Evolutionary conservation across 2,888 invertebrate genomes (phyloP).

Genomic region (Epirrhoe alternata): DNA sequence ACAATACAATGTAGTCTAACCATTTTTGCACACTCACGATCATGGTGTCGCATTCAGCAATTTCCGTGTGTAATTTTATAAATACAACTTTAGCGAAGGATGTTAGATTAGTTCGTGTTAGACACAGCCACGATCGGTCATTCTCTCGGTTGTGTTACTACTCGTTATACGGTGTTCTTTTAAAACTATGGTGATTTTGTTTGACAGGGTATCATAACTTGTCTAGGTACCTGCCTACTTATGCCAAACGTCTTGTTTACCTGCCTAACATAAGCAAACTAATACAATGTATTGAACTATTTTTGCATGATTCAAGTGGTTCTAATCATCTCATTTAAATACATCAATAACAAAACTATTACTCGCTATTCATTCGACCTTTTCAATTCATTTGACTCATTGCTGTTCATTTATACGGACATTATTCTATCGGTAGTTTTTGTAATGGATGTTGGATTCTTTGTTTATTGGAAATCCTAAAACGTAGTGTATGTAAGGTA

Average conservation of each 20-base stretch:
- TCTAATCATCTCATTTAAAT: background rate
- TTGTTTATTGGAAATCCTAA: too few species aligned
- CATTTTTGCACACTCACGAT: slow-evolving; percentile 40
- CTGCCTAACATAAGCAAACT: too few species aligned
- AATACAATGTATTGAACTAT: too few species aligned
- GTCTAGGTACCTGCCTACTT: too few species aligned
- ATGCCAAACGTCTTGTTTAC: too few species aligned
- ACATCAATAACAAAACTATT: slow-evolving; percentile 3
- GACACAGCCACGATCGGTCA: slow-evolving; percentile 9
- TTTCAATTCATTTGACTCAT: slow-evolving; percentile 17
- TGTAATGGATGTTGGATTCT: too few species aligned
- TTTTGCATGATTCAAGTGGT: background rate
- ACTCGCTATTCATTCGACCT: slow-evolving; percentile 12
- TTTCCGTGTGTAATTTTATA: slow-evolving; percentile 34
- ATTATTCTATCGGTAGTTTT: background rate
- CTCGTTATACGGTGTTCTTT: background rate
- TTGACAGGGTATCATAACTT: too few species aligned
- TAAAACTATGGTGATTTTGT: too few species aligned
- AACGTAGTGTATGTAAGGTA: background rate
- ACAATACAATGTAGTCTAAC: slow-evolving; percentile 28
- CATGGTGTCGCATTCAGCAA: slow-evolving; percentile 30
- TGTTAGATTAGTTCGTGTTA: slow-evolving; percentile 30
- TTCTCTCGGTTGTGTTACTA: background rate
- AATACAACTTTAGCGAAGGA: slow-evolving; percentile 17
- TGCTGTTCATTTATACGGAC: slow-evolving; percentile 1